phyloP scores from a whole-genome alignment of 2,888 invertebrate genomes.

The Xiphydria camelus region DNA sequence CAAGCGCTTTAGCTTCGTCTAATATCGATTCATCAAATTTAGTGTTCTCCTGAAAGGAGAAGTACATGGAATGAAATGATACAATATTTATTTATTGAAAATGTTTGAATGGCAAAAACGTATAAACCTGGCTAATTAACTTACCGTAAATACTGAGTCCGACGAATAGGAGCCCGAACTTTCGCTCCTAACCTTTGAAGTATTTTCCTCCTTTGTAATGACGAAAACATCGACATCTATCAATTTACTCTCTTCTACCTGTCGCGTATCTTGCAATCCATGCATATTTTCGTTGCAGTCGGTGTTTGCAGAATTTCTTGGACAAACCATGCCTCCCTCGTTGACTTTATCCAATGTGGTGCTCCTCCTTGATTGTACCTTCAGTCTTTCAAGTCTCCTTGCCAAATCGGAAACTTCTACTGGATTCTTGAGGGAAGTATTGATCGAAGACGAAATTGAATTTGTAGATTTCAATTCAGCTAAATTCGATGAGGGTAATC shows the following conservation, averaged over 20 bases:
- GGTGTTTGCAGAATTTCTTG: neutral
- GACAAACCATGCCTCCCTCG: no score
- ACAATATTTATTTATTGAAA: no score
- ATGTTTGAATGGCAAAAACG: no score
- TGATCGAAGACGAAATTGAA: neutral
- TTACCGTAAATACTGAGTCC: conserved; percentile 45
- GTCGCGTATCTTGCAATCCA: conserved; percentile 1
- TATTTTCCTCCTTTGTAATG: conserved; percentile 7
- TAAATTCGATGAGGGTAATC: neutral
- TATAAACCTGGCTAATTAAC: no score
- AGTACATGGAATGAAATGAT: neutral
- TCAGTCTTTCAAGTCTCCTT: conserved; percentile 31
- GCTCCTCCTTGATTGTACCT: conserved; percentile 17
- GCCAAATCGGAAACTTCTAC: conserved; percentile 30
- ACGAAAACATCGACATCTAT: conserved; percentile 37
- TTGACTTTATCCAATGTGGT: no score
- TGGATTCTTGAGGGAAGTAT: conserved; percentile 7
- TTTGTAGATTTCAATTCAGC: conserved; percentile 3
- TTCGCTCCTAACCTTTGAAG: neutral
- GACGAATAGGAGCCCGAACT: conserved; percentile 19
- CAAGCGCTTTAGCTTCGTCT: conserved; percentile 41
- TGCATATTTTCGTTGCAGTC: neutral
- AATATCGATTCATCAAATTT: conserved; percentile 32
- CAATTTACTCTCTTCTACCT: conserved; percentile 28
- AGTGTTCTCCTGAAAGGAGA: conserved; percentile 24